Base-by-base conservation (phyloP, 35 echinoderm and acorn worm species). In the Chiridota heheva region DNA sequence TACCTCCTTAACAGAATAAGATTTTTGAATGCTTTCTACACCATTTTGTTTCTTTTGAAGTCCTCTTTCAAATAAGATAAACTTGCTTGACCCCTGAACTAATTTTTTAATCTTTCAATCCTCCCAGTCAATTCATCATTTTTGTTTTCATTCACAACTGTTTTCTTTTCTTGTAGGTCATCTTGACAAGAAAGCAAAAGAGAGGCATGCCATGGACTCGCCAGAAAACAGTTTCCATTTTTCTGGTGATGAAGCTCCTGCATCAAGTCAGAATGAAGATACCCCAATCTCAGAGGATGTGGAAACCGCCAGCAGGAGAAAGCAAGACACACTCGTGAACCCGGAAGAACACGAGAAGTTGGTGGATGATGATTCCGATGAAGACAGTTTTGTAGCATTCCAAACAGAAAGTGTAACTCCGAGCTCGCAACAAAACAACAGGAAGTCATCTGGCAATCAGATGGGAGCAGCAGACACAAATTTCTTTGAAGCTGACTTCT, bases 151-250 rank as follows among this genome's bases (percentile, higher is more conserved):
- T n/a, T n/a, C n/a, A n/a, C n/a, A n/a, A n/a, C n/a, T n/a, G n/a
- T n/a, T n/a, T n/a, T n/a, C n/a, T n/a, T n/a, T n/a, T n/a, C n/a
- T n/a, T 69, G 40, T 29, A 92, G 90, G 83, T 75, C 76, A 80
- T 36, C 80, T 92, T 76, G 90, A 92, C 36, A 78, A 56, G 32
- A 92, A 92, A 41, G 65, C 83, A 6, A 69, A 81, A 60, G 47
- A 79, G 22, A 86, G 76, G 36, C 48, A 83, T 56, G 79, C 70
- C 26, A 37, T 55, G 28, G 40, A 72, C 17, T 76, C 73, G 35
- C 64, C 44, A 8, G 60, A 75, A 22, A 65, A 31, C 17, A 63
- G 62, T 12, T 13, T 53, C 3, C 69, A 69, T 20, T 39, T 81
- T 15, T 0, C 58, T 22, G 39, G 22, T 3, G 36, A 44, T 1